A percentile compares a stretch with the other conserved stretches of the same genome.
These are phyloP conservation scores for Acanthiza pusilla DNA, from an alignment of 2,797 vertebrate genomes.

Conservation along the genomic window DNA sequence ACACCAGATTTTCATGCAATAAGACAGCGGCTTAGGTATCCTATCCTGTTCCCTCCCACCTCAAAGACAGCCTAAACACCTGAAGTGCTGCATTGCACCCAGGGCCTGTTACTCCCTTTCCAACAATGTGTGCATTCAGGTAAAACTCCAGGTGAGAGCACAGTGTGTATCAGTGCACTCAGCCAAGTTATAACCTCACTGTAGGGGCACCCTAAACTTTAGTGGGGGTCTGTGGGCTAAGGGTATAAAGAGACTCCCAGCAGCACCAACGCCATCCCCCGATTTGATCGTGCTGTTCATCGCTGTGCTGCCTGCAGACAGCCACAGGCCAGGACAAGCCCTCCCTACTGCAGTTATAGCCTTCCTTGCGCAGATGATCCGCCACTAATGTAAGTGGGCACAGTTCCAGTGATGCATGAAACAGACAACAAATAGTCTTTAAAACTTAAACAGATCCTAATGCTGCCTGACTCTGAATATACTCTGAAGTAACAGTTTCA, in stretches of 20 bases:
- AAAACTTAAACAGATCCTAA: neutral
- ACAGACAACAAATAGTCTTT: neutral
- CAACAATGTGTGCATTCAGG: rapidly evolving
- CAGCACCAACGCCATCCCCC: neutral
- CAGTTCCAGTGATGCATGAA: neutral
- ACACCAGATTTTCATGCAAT: neutral
- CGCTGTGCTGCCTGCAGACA: rapidly evolving
- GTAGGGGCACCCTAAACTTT: neutral
- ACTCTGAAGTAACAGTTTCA: neutral
- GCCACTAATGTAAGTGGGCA: neutral
- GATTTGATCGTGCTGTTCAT: neutral
- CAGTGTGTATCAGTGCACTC: neutral
- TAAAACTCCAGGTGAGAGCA: neutral
- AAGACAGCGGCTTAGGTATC: neutral
- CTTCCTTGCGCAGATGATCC: neutral
- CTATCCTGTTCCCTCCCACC: neutral
- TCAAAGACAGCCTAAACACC: neutral
- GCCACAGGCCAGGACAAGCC: neutral
- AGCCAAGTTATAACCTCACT: neutral
- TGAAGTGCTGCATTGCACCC: neutral
- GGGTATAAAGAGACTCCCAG: neutral
- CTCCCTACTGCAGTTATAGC: neutral
- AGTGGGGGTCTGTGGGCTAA: neutral
- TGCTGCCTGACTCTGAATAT: neutral
- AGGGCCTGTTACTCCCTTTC: neutral